A percentile compares a stretch with the other conserved stretches of the same genome.
phyloP scores from a whole-genome alignment of 2,113 vertebrate genomes.

The Daubentonia madagascariensis region DNA sequence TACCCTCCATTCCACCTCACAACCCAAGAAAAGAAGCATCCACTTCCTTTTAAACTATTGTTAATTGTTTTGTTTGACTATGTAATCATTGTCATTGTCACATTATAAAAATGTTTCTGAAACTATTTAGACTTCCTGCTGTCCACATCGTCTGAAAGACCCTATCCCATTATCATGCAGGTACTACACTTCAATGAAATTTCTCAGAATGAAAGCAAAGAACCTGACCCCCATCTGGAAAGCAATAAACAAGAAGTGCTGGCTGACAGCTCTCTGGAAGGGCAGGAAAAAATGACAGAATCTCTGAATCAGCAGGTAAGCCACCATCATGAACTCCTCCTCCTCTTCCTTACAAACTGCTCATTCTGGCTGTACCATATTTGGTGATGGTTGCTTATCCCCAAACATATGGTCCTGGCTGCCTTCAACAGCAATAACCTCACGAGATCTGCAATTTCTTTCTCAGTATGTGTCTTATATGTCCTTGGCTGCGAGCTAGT shows the following conservation, averaged over 20 bases:
- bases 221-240: neutral
- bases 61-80: neutral
- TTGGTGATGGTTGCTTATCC: neutral
- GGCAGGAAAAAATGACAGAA: neutral
- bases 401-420: accelerated
- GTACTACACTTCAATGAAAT: slow-evolving; percentile 75
- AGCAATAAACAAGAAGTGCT: accelerated
- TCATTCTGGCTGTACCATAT: accelerated
- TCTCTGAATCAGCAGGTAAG: slow-evolving; percentile 1
- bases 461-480: neutral
- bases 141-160: neutral
- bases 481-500: neutral
- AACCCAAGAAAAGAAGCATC: neutral
- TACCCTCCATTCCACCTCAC: neutral
- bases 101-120: neutral
- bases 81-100: neutral
- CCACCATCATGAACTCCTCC: accelerated
- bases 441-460: accelerated
- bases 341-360: accelerated
- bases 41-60: neutral
- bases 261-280: neutral
- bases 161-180: slow-evolving; percentile 25
- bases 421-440: neutral
- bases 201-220: neutral
- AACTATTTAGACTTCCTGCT: neutral